Conservation (phyloP, 1,140 invertebrate genomes). For the Aphidius gifuensis region DNA sequence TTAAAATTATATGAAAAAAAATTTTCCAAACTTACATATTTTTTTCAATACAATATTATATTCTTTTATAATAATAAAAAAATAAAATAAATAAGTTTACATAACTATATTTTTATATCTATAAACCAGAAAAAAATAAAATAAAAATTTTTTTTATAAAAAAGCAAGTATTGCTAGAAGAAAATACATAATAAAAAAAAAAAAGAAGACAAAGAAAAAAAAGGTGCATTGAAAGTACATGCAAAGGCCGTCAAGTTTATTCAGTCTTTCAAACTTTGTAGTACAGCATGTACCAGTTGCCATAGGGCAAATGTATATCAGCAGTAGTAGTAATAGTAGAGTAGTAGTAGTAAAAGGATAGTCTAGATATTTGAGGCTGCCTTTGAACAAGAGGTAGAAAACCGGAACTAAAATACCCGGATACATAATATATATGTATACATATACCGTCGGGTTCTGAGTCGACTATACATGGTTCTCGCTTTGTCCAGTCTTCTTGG, state of each 20-base stretch:
- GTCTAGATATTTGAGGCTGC: conserved; percentile 10
- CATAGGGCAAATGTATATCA: conserved; percentile 48
- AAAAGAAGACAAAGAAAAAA: too few relatives aligned
- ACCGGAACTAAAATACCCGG: conserved; percentile 13
- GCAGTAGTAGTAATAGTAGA: neutral
- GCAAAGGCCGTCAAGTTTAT: conserved; percentile 48
- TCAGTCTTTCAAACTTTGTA: conserved; percentile 56
- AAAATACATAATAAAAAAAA: neutral
- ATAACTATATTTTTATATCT: neutral
- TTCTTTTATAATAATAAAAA: too few relatives aligned
- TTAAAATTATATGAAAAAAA: too few relatives aligned
- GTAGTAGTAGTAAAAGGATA: too few relatives aligned
- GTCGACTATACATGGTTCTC: conserved; percentile 47
- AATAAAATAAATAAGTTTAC: too few relatives aligned
- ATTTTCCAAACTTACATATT: too few relatives aligned
- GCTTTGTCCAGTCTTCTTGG: conserved; percentile 56
- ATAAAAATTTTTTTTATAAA: neutral
- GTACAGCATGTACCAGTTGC: conserved; percentile 53
- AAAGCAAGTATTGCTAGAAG: neutral
- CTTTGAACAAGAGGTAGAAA: conserved; percentile 10
- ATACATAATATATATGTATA: neutral
- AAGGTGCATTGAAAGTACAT: neutral
- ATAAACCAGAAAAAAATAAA: neutral
- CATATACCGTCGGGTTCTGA: conserved; percentile 7
- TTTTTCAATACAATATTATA: too few relatives aligned